Base-by-base conservation (phyloP, 2,797 vertebrate species). In the Philypnodon macrostomus region DNA sequence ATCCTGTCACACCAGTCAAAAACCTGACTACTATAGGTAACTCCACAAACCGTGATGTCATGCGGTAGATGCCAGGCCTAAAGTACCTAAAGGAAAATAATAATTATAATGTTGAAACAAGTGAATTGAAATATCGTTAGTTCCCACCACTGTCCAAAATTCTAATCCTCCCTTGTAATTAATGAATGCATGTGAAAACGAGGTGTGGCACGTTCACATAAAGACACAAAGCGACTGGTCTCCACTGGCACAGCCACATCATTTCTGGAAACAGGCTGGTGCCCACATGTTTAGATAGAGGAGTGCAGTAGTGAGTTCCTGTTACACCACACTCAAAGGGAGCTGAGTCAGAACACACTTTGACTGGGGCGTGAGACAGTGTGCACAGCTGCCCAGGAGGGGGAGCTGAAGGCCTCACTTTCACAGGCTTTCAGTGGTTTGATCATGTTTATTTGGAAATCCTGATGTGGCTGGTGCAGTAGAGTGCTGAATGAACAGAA, bases 231-330 rank as follows among this genome's bases (percentile, higher is more conserved):
- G 59, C 47, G 36, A 55, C 62, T 67, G 58, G 44, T 62, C 34
- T 54, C 34, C n/a, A 70, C 65, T 41, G 52, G 40, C 11, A 5
- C 23, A 41, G 40, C 35, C 47, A 9, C 56, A 24, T 52, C 33
- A 51, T 51, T 62, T 59, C 48, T 58, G 41, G 60, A 26, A 65
- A 61, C 13, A 23, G 23, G 33, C 29, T 63, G 33, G 39, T 53
- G 9, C 37, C 50, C 41, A 65, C 47, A 64, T 72, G 53, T 67
- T 70, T 63, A 53, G 63, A 70, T 58, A 44, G 48, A 61, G 38
- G 9, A 30, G 11, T 10, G 3, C 27, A 3, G 6, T 6, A 23
- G n/a, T n/a, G n/a, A 53, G 27, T 8, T 29, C 21, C 21, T 49
- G 31, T 40, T 44, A 42, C 13, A 44, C 46, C 39, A 47, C 17